These are phyloP conservation scores for Nansenia antarctica DNA, from an alignment of 2,113 vertebrate species.

Conservation along the genomic window DNA sequence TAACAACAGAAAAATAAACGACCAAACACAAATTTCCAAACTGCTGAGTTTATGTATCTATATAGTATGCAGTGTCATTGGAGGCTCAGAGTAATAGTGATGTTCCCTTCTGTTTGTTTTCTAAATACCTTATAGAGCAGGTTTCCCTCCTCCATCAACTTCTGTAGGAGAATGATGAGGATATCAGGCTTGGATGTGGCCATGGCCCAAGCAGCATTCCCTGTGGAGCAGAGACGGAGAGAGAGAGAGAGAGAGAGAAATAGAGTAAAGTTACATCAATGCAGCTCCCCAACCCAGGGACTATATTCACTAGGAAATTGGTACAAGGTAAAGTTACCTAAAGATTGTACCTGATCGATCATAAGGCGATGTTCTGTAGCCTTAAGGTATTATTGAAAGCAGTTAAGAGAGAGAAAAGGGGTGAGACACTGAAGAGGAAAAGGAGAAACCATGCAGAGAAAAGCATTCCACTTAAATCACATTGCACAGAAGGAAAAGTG, in stretches of 20 bases:
- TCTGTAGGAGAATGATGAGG: constrained; percentile 96
- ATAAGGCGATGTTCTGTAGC: constrained; percentile 83
- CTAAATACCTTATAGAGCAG: constrained; percentile 90
- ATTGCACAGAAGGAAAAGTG: background rate
- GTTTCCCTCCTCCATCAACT: constrained; percentile 98
- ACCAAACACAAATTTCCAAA: no score
- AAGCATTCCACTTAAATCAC: no score
- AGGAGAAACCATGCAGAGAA: constrained; percentile 45
- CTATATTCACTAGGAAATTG: constrained; percentile 59
- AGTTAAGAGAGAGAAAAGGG: constrained; percentile 65
- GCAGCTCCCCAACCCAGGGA: background rate
- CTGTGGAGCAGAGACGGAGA: constrained; percentile 69
- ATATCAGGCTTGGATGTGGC: constrained; percentile 98
- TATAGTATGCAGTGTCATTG: no score
- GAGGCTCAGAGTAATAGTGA: background rate
- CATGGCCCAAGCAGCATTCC: constrained; percentile 99
- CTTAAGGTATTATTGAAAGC: constrained; percentile 77
- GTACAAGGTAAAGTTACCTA: constrained; percentile 80
- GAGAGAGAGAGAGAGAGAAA: background rate
- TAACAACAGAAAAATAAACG: no score
- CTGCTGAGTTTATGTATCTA: no score
- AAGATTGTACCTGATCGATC: constrained; percentile 86
- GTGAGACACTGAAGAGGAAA: constrained; percentile 60
- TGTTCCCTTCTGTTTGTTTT: background rate
- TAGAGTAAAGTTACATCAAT: constrained; percentile 8